Percentiles rank a stretch among this genome's conserved stretches.
Conservation (phyloP, 2,113 vertebrate species). For the Hippocampus abdominalis region DNA sequence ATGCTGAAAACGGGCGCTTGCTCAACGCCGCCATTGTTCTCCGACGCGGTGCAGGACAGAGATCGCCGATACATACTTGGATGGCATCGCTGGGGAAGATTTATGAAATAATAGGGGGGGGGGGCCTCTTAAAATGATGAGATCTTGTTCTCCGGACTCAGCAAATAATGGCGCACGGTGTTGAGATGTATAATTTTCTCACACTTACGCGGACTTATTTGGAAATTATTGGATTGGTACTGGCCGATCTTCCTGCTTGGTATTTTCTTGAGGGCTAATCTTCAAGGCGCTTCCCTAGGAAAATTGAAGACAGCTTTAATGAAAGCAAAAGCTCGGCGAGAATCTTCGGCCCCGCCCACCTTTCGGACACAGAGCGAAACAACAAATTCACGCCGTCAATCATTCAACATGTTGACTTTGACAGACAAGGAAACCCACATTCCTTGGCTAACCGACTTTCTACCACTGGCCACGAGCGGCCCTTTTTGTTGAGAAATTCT, state of each 20-base stretch:
- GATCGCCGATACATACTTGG: constrained; percentile 48
- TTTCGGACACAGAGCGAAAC: constrained; percentile 23
- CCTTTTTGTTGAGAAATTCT: constrained; percentile 48
- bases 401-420: constrained; percentile 9
- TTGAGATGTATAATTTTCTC: constrained; percentile 41
- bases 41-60: constrained; percentile 11
- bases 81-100: constrained; percentile 32
- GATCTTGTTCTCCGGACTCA: constrained; percentile 46
- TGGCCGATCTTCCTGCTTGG: constrained; percentile 9
- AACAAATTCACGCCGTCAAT: constrained; percentile 5
- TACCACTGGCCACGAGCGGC: constrained; percentile 26
- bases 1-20: constrained; percentile 8
- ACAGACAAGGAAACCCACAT: constrained; percentile 10
- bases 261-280: constrained; percentile 22
- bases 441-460: constrained; percentile 33
- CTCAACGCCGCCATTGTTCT: constrained; percentile 49
- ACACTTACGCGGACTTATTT: constrained; percentile 40
- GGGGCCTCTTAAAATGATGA: constrained; percentile 43
- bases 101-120: constrained; percentile 47
- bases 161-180: constrained; percentile 28
- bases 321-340: constrained; percentile 24
- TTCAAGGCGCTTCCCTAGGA: constrained; percentile 21
- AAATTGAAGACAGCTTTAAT: constrained; percentile 24
- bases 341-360: constrained; percentile 6
- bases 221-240: constrained; percentile 46